Base-by-base conservation (phyloP, 2,113 vertebrate genomes). In the Malurus alboscapulatus region DNA sequence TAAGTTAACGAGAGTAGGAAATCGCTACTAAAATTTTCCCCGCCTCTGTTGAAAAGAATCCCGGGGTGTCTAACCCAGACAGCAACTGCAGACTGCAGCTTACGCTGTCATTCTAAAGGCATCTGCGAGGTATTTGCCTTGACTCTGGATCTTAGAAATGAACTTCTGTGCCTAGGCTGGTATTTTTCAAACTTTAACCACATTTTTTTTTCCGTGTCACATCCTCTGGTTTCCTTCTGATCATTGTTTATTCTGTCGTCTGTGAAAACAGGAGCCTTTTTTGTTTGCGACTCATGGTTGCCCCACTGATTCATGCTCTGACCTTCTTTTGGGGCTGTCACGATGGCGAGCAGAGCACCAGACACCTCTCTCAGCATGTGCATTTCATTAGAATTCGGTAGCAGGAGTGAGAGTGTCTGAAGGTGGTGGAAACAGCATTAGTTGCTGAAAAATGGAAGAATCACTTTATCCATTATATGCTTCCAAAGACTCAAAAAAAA, bases 141-240 rank as follows among this genome's bases (percentile, higher is more conserved):
- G 82, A 91, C 93, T 94, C 85, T 88, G 68, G 68, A 77, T 93
- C 91, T 95, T 79, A 90, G 72, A 94, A 90, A 51, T 95, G 93
- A 96, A 94, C 93, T 94, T 95, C 44, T 96, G 55, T 94, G 96
- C 93, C 62, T 92, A 95, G 75, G 90, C 90, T 96, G 90, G 88
- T 95, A 91, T 96, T 96, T 96, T 96, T 96, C 95, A 95, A 92
- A 75, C 87, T 84, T 91, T 78, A 95, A 95, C 95, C 90, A 86
- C 92, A 74, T 90, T 77, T 95, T 94, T 93, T 85, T 94, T 88
- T 78, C 72, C 6, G 1, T 91, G 82, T 96, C 94, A 90, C 93
- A 91, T 93, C 93, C 96, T 94, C 78, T 84, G 47, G 90, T 91
- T 97, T 93, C 83, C 91, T 96, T 96, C 94, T 87, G 94, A 95